Percentiles rank a stretch among this genome's conserved stretches.
phyloP scores from a whole-genome alignment of 2,797 vertebrate species.

The Agapornis canus region DNA sequence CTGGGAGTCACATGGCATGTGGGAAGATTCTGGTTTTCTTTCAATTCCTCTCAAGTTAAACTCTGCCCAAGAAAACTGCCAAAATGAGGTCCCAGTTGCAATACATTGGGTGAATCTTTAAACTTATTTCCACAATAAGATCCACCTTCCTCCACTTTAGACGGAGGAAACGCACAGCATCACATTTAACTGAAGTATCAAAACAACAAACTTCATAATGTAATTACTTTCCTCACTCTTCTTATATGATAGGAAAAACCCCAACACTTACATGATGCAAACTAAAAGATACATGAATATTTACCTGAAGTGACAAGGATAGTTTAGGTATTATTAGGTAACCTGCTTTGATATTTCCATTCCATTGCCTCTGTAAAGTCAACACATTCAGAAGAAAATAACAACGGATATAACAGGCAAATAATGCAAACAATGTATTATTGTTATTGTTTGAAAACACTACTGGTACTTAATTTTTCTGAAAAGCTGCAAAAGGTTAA shows the following conservation, averaged over 20 bases:
- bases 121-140: conserved; percentile 24
- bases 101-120: neutral
- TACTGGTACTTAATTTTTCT: neutral
- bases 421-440: neutral
- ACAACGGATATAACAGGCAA: neutral
- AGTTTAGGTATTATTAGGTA: neutral
- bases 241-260: neutral
- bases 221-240: neutral
- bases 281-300: neutral
- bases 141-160: neutral
- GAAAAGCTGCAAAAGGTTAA: neutral
- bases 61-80: conserved; percentile 16
- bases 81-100: conserved; percentile 33
- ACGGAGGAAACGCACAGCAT: neutral
- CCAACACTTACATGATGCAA: neutral
- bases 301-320: neutral
- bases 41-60: conserved; percentile 54
- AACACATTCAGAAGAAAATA: neutral
- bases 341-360: neutral
- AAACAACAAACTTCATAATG: neutral
- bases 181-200: neutral
- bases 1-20: conserved; percentile 57
- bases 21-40: conserved; percentile 54
- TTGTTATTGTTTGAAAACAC: neutral
- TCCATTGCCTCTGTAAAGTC: neutral